Evolutionary conservation across 1,140 invertebrate species (phyloP).

Genomic region (Arctopsyche grandis): DNA sequence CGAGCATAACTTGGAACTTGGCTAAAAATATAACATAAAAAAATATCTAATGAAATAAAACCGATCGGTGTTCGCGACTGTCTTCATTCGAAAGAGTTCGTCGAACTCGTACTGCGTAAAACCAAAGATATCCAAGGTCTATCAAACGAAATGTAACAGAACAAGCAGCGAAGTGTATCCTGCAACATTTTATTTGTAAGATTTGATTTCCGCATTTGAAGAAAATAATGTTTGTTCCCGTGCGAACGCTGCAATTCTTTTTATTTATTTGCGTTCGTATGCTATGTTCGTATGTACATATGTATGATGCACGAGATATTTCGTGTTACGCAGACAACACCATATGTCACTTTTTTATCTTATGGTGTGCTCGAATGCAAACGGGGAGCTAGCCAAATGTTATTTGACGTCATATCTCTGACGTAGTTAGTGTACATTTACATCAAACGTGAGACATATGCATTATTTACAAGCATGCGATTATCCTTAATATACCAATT

Average conservation of each 20-base stretch:
- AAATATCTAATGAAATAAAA: slow-evolving; percentile 11
- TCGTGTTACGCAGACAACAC: background rate
- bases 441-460: slow-evolving; percentile 14
- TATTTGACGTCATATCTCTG: slow-evolving; percentile 32
- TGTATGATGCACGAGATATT: background rate
- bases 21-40: slow-evolving; percentile 24
- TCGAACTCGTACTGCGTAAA: slow-evolving; percentile 29
- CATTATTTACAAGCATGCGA: slow-evolving; percentile 4
- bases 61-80: background rate
- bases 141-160: slow-evolving; percentile 23
- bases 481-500: slow-evolving; percentile 11
- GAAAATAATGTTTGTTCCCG: slow-evolving; percentile 6
- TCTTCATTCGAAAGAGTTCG: slow-evolving; percentile 25
- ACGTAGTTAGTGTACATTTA: background rate
- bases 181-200: slow-evolving; percentile 28
- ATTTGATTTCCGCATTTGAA: slow-evolving; percentile 36
- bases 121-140: slow-evolving; percentile 36
- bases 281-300: background rate
- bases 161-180: slow-evolving; percentile 9
- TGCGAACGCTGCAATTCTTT: background rate
- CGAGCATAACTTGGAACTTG: slow-evolving; percentile 1
- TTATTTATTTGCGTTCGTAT: background rate
- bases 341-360: slow-evolving; percentile 27
- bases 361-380: background rate
- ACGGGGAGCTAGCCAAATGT: slow-evolving; percentile 22